phyloP scores from a whole-genome alignment of 2,888 invertebrate species.

The Limenitis camilla region DNA sequence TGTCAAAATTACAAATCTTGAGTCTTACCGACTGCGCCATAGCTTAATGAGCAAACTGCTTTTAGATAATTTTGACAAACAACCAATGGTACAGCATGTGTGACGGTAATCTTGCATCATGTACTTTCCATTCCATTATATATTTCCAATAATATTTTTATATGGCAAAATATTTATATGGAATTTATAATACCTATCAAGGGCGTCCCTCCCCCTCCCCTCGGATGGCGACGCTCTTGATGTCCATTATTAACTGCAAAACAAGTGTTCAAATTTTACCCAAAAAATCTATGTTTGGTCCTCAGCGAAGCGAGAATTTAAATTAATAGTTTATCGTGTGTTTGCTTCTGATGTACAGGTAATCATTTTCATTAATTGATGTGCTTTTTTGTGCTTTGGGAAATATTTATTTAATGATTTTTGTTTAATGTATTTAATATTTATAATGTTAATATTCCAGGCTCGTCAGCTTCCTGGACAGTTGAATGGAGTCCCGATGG shows the following conservation, averaged over 20 bases:
- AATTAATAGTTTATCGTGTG: not conserved
- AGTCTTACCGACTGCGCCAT: no score
- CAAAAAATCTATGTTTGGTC: no score
- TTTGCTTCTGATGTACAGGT: slow-evolving; percentile 5
- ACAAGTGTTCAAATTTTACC: not conserved
- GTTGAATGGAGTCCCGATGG: slow-evolving; percentile 5
- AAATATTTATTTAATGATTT: not conserved
- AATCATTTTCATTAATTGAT: slow-evolving; percentile 8
- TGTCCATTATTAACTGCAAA: no score
- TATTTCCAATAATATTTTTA: not conserved
- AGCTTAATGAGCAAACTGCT: not conserved
- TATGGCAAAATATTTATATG: slow-evolving; percentile 7
- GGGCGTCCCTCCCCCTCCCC: not conserved
- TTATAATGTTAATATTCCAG: not conserved
- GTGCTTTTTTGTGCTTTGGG: slow-evolving; percentile 1
- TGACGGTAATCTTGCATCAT: not conserved
- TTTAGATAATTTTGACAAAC: slow-evolving; percentile 8
- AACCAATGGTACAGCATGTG: slow-evolving; percentile 7
- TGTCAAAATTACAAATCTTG: slow-evolving; percentile 6
- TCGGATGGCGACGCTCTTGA: no score
- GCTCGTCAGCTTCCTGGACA: slow-evolving; percentile 23
- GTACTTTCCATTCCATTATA: not conserved
- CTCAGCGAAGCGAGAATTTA: no score
- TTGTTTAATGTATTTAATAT: not conserved
- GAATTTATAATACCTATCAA: not conserved